Base-by-base conservation (phyloP, 2,797 vertebrate species). In the Myiothlypis coronata region DNA sequence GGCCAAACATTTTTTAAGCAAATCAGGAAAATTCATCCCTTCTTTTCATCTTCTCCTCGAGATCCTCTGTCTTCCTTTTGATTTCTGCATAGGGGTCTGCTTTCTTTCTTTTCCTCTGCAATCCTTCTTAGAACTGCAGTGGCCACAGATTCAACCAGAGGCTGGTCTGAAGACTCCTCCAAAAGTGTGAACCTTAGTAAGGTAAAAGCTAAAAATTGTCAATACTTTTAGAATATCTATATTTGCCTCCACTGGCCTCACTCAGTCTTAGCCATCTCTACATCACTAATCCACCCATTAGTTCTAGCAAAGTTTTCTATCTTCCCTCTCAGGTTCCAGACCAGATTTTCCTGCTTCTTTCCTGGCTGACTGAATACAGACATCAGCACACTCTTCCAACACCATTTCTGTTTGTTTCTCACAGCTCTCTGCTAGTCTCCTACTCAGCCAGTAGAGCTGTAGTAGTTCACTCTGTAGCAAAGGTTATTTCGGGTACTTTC, bases 401-500 rank as follows among this genome's bases (percentile, higher is more conserved):
- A 79, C 83, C 13, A 3, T 70, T 91, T 90, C 91, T 94, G 83
- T 82, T 94, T 93, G 91, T 90, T 95, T 96, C 92, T 96, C 83
- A 91, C 93, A 94, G 82, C 65, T 91, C 85, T 44, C 34, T 8
- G 2, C 91, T 72, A 82, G 60, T 95, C 91, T 81, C 72, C 90
- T 96, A 86, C 91, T 86, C 91, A 93, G 87, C 67, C 30, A 0
- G 80, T 70, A 84, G 74, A 96, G 75, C 82, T 84, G 85, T 91
- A 94, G 91, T 95, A 95, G 91, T 94, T 95, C 9, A 15, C 72
- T 83, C 72, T 67, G 87, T 95, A 96, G 89, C 96, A 96, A 95
- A 97, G 96, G 95, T 97, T 95, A 97, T 96, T 96, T 91, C 34
- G 44, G 94, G 96, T 97, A 83, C 80, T 93, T 93, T 95, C 89